These are phyloP conservation scores for Nephila pilipes DNA, from an alignment of 1,140 invertebrate species.

Conservation along the genomic window DNA sequence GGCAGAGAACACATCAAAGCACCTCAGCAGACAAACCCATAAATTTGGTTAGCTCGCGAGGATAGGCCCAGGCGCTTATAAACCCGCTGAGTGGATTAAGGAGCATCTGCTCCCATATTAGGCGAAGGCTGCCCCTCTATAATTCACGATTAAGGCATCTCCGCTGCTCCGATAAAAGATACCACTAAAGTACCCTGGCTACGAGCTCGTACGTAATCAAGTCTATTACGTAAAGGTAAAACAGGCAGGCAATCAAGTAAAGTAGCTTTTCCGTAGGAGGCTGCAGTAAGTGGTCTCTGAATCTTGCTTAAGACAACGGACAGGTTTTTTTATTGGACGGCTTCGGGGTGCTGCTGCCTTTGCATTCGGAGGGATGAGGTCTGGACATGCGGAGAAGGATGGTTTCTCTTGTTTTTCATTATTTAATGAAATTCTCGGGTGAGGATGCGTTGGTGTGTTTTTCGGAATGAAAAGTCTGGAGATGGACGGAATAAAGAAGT, in stretches of 20 bases:
- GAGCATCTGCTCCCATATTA: slow-evolving; percentile 55
- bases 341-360: not conserved
- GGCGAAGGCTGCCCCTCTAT: slow-evolving; percentile 56
- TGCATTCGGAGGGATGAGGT: not conserved
- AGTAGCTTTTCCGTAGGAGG: slow-evolving; percentile 46
- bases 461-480: not conserved
- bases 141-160: slow-evolving; percentile 67
- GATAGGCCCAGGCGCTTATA: slow-evolving; percentile 52
- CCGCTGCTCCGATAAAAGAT: slow-evolving; percentile 56
- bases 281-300: slow-evolving; percentile 47
- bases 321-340: slow-evolving; percentile 38
- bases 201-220: slow-evolving; percentile 65
- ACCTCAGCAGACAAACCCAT: slow-evolving; percentile 50
- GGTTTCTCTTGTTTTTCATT: not conserved
- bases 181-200: slow-evolving; percentile 48
- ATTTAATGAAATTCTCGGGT: not conserved
- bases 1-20: slow-evolving; percentile 22
- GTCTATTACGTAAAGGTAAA: slow-evolving; percentile 70
- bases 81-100: slow-evolving; percentile 66
- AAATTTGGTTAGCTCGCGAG: slow-evolving; percentile 49
- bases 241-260: slow-evolving; percentile 71
- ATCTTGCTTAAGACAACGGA: slow-evolving; percentile 69
- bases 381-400: not conserved
- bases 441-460: not conserved
- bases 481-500: not conserved